These are phyloP conservation scores for Epizoanthus illoricatus DNA, from an alignment of 92 coral and sea anemone species.

Conservation along the genomic window DNA sequence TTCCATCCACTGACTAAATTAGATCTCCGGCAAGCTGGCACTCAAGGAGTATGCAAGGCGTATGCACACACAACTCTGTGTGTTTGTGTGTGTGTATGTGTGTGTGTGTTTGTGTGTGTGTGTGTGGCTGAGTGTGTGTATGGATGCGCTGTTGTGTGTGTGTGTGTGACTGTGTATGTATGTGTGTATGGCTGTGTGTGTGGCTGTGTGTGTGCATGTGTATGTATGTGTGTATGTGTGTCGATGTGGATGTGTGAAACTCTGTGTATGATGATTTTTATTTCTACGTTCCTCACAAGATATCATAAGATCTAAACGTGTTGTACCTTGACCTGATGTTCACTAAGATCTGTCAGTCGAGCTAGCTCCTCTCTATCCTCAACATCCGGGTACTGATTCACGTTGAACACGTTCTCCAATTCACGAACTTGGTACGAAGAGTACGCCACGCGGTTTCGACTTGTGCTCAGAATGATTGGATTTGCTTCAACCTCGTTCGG, in stretches of 20 bases:
- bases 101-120: no score
- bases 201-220: neutral
- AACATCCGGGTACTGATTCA: slow-evolving; percentile 40
- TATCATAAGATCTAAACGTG: neutral
- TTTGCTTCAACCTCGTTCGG: slow-evolving; percentile 23
- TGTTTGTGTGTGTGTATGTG: no score
- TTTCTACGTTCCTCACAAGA: no score
- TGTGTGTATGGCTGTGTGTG: no score
- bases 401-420: slow-evolving; percentile 32
- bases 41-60: no score
- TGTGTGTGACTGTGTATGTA: no score
- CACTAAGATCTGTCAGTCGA: slow-evolving; percentile 9
- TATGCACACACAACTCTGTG: no score
- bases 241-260: neutral
- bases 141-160: no score
- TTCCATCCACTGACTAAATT: no score
- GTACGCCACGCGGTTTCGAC: slow-evolving; percentile 39
- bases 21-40: no score
- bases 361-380: slow-evolving; percentile 32
- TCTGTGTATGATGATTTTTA: neutral
- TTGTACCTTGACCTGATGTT: slow-evolving; percentile 34
- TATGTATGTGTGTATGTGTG: neutral
- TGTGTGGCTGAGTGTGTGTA: no score
- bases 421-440: slow-evolving; percentile 41
- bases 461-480: slow-evolving; percentile 30